phyloP scores from a whole-genome alignment of 1,140 invertebrate genomes.

The Zaprionus kolodkinae region DNA sequence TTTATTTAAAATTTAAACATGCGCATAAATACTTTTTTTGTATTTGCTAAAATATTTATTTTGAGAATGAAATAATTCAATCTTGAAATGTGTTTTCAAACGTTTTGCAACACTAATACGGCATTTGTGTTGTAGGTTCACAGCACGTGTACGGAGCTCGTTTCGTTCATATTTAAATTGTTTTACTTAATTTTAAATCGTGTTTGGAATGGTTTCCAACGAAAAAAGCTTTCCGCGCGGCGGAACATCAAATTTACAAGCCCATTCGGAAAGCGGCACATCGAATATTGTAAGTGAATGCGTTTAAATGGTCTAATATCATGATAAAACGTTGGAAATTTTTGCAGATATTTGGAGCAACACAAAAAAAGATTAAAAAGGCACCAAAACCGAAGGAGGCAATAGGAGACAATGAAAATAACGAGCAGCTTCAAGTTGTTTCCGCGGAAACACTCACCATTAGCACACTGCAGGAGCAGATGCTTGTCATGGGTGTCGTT shows the following conservation, averaged over 20 bases:
- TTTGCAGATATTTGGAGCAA: constrained; percentile 75
- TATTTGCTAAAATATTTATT: not conserved
- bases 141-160: constrained; percentile 62
- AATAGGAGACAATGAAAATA: constrained; percentile 23
- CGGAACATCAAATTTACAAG: constrained; percentile 53
- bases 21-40: not conserved
- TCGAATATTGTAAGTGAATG: constrained; percentile 68
- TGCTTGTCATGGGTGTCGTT: constrained; percentile 80
- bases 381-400: constrained; percentile 55
- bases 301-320: not conserved
- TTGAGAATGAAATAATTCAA: not conserved
- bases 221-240: constrained; percentile 83
- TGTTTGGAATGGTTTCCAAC: constrained; percentile 42
- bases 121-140: constrained; percentile 24
- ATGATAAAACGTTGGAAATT: not conserved
- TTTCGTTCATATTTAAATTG: constrained; percentile 51
- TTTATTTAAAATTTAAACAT: not conserved
- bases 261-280: constrained; percentile 32
- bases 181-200: constrained; percentile 14
- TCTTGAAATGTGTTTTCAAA: not conserved
- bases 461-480: constrained; percentile 77
- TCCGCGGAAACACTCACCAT: constrained; percentile 74
- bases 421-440: constrained; percentile 61
- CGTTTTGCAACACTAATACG: constrained; percentile 26
- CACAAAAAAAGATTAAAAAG: constrained; percentile 74